These are phyloP conservation scores for Nannobrachium achirus DNA, from an alignment of 2,113 vertebrate genomes.

Conservation along the genomic window DNA sequence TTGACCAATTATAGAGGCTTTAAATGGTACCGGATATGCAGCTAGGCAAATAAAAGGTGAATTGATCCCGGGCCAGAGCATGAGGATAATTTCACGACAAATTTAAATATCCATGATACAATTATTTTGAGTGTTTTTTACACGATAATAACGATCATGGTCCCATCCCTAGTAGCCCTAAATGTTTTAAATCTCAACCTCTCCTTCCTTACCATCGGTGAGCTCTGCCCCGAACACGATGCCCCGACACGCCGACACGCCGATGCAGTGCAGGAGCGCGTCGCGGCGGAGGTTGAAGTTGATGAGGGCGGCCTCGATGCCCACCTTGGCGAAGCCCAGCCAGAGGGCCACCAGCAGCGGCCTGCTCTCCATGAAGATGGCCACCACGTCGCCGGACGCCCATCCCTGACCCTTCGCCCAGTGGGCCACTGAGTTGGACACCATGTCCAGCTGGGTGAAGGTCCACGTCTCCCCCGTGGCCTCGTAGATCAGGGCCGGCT, in stretches of 20 bases:
- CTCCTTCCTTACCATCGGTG: constrained; percentile 76
- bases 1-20: too few species aligned
- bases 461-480: constrained; percentile 84
- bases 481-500: constrained; percentile 86
- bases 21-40: too few species aligned
- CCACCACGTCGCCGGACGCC: constrained; percentile 84
- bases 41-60: too few species aligned
- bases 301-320: constrained; percentile 87
- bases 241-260: constrained; percentile 81
- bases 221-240: constrained; percentile 88
- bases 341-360: constrained; percentile 90
- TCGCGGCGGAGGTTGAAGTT: constrained; percentile 88
- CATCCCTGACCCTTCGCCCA: constrained; percentile 82
- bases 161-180: too few species aligned
- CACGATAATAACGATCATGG: too few species aligned
- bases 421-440: constrained; percentile 83
- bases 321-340: constrained; percentile 88
- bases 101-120: too few species aligned
- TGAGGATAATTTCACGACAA: too few species aligned
- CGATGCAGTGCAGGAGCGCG: constrained; percentile 85
- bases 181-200: background rate
- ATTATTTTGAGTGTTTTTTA: too few species aligned
- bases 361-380: constrained; percentile 89
- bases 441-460: constrained; percentile 83
- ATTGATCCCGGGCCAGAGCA: too few species aligned